phyloP scores from a whole-genome alignment of 2,113 vertebrate species.

The Percopsis transmontana region DNA sequence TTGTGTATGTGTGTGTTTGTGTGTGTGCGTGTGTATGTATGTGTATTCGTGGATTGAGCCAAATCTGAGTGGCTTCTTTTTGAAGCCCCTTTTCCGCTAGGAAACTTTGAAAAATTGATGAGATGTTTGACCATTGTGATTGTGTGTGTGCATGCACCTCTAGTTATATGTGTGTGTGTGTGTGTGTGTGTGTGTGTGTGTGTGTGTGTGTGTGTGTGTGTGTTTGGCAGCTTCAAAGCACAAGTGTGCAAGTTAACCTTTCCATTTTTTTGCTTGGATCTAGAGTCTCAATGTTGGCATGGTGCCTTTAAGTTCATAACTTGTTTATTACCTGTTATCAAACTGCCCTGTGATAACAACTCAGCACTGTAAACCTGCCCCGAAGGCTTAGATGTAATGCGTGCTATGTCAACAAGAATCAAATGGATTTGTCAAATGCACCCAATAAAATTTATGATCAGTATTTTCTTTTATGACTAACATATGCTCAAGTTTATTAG shows the following conservation, averaged over 20 bases:
- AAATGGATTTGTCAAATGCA: too few relatives aligned
- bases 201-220: slow-evolving; percentile 13
- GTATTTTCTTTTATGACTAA: too few relatives aligned
- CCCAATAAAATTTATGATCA: too few relatives aligned
- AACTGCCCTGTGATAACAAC: background rate
- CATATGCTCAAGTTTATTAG: too few relatives aligned
- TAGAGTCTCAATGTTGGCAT: slow-evolving; percentile 26
- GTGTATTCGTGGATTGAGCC: slow-evolving; percentile 75
- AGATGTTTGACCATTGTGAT: slow-evolving; percentile 85
- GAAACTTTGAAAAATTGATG: slow-evolving; percentile 95
- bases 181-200: slow-evolving; percentile 33
- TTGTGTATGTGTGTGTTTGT: slow-evolving; percentile 32
- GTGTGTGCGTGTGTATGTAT: slow-evolving; percentile 44
- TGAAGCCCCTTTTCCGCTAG: slow-evolving; percentile 92
- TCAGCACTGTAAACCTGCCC: slow-evolving; percentile 66
- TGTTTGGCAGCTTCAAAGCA: slow-evolving; percentile 55
- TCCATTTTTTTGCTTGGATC: slow-evolving; percentile 31
- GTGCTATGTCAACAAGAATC: too few relatives aligned
- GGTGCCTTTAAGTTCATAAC: slow-evolving; percentile 31
- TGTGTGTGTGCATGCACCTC: slow-evolving; percentile 49
- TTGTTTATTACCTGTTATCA: slow-evolving; percentile 15
- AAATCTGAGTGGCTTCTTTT: slow-evolving; percentile 90
- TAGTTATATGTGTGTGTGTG: slow-evolving; percentile 49
- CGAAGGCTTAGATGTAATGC: background rate
- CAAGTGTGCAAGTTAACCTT: slow-evolving; percentile 63